A percentile compares a stretch with the other conserved stretches of the same genome.
Evolutionary conservation across 1,140 invertebrate genomes (phyloP).

Genomic region (Drosophila carrolli): DNA sequence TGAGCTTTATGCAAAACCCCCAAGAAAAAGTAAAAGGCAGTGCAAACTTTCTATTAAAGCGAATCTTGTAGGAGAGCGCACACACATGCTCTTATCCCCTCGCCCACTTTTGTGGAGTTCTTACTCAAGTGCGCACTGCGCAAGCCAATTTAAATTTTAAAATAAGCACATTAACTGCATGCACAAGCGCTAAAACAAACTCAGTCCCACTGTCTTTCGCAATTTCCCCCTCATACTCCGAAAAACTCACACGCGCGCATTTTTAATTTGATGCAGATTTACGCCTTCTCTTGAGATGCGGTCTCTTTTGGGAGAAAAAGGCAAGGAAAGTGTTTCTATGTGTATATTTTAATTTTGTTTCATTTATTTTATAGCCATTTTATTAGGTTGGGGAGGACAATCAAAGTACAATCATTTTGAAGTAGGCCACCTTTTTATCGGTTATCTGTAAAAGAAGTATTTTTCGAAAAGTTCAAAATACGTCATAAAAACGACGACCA

Average conservation of each 20-base stretch:
- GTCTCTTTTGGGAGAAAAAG: background rate
- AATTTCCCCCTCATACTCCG: background rate
- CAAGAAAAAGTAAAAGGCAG: slow-evolving; percentile 43
- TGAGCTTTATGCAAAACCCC: slow-evolving; percentile 65
- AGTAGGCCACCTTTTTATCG: too few relatives aligned
- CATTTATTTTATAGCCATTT: too few relatives aligned
- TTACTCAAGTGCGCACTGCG: slow-evolving; percentile 69
- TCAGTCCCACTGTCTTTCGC: slow-evolving; percentile 3
- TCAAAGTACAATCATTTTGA: too few relatives aligned
- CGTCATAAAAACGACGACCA: too few relatives aligned
- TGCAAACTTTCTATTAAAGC: slow-evolving; percentile 76
- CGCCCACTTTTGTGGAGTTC: slow-evolving; percentile 20
- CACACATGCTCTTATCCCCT: slow-evolving; percentile 7
- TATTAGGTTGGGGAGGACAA: too few relatives aligned
- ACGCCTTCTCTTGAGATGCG: slow-evolving; percentile 31
- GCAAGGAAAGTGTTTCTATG: background rate
- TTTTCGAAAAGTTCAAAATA: too few relatives aligned
- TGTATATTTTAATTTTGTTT: background rate
- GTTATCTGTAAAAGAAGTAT: too few relatives aligned
- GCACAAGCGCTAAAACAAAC: slow-evolving; percentile 58
- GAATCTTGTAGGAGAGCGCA: slow-evolving; percentile 34
- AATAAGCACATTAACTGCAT: slow-evolving; percentile 82
- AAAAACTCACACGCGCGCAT: slow-evolving; percentile 47
- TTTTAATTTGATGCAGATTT: slow-evolving; percentile 68
- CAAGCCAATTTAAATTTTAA: slow-evolving; percentile 83